These are phyloP conservation scores for Sander lucioperca DNA, from an alignment of 2,113 vertebrate species.

Conservation along the genomic window DNA sequence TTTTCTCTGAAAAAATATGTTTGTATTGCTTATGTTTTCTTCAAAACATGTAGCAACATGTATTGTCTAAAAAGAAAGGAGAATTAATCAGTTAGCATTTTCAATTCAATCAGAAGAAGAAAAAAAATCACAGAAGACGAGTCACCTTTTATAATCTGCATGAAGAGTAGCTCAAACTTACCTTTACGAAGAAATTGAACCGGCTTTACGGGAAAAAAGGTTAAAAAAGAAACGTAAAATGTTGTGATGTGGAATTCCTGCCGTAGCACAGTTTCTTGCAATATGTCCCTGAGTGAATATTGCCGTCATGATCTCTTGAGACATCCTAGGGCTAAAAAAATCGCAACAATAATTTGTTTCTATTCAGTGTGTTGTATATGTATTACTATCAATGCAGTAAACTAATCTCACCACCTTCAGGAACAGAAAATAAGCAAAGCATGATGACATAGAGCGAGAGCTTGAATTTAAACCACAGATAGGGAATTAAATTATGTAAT, in stretches of 20 bases:
- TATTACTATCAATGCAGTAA: constrained; percentile 76
- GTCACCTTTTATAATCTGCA: constrained; percentile 78
- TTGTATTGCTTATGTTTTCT: constrained; percentile 9
- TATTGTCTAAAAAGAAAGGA: constrained; percentile 44
- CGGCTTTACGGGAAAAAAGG: constrained; percentile 36
- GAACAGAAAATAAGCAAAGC: constrained; percentile 57
- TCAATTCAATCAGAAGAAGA: constrained; percentile 43
- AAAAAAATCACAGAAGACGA: constrained; percentile 39
- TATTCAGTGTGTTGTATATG: constrained; percentile 80
- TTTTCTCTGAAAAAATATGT: constrained; percentile 7
- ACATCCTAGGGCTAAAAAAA: constrained; percentile 77
- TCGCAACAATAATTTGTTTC: constrained; percentile 71
- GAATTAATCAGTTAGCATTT: constrained; percentile 48
- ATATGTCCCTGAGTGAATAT: constrained; percentile 72
- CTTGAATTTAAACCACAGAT: constrained; percentile 28
- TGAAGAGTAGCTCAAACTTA: constrained; percentile 75
- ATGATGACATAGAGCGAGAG: constrained; percentile 50
- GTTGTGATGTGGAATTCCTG: constrained; percentile 79
- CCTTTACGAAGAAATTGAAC: constrained; percentile 46
- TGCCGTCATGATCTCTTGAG: constrained; percentile 64
- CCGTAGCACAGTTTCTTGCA: constrained; percentile 84
- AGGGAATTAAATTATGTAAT: not conserved
- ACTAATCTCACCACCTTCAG: constrained; percentile 65
- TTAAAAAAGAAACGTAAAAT: constrained; percentile 46
- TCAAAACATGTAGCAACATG: constrained; percentile 25